phyloP scores from a whole-genome alignment of 2,888 invertebrate species.

The Pachydiplax longipennis region DNA sequence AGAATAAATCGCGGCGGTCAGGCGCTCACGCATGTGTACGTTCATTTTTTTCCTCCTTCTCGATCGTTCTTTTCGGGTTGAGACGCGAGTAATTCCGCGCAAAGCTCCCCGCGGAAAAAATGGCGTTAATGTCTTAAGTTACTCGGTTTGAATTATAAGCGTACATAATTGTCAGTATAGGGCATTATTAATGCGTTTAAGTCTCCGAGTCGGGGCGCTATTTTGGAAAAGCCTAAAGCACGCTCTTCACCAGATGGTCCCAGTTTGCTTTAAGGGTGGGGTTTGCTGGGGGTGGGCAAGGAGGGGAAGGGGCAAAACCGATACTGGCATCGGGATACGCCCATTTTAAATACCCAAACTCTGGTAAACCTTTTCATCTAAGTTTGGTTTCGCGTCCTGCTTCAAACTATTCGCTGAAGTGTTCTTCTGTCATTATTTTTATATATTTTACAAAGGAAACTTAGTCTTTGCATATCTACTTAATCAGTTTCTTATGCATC shows the following conservation, averaged over 20 bases:
- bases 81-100: conserved; percentile 5
- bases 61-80: not conserved
- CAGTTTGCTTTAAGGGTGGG: conserved; percentile 14
- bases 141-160: conserved; percentile 39
- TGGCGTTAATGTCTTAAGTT: conserved; percentile 35
- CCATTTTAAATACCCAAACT: not conserved
- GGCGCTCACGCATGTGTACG: not conserved
- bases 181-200: conserved; percentile 36
- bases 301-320: not conserved
- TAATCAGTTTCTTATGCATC: not conserved
- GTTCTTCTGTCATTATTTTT: not conserved
- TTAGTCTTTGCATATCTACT: too few relatives aligned
- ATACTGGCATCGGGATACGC: conserved; percentile 24
- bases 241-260: conserved; percentile 41
- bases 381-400: not conserved
- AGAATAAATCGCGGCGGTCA: not conserved
- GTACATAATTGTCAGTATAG: conserved; percentile 38
- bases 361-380: not conserved
- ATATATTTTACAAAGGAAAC: too few relatives aligned
- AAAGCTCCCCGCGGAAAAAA: conserved; percentile 3
- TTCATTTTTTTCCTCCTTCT: not conserved
- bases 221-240: conserved; percentile 37
- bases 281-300: not conserved
- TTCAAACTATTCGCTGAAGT: too few relatives aligned
- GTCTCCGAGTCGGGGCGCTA: not conserved